Base-by-base conservation (phyloP, 1,140 invertebrate genomes). In the Ostrea denselamellosa region DNA sequence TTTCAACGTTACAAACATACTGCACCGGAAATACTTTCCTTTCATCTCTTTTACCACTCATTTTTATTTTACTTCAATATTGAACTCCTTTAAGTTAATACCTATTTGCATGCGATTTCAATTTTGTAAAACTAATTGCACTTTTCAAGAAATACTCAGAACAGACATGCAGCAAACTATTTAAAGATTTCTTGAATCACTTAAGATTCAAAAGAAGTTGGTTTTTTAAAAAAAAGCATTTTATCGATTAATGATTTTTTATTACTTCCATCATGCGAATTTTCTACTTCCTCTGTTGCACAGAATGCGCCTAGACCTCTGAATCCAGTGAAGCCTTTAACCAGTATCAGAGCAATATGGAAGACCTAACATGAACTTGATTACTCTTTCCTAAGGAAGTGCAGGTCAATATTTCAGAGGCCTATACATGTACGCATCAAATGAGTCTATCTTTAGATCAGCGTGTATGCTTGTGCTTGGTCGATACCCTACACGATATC, bases 261-360 rank as follows among this genome's bases (percentile, higher is more conserved):
- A 44, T 44, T 44, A 62, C n/a, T 62, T 77, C 28, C 25, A 77
- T 77, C 68, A 77, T 77, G 14, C 68, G 68, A 62, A 77, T 77
- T 77, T 44, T 28, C 5, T 34, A 77, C 68, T 28, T 34, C 28
- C 68, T 25, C 14, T 25, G 25, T 77, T 77, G 1, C 68, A 77
- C 22, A 77, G 22, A 77, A 77, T 28, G 28, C 17, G 28, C 28
- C 25, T 3, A 77, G 65, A 34, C 12, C 12, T 22, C 25, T 25
- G 14, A 25, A 77, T 14, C 14, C 56, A 77, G 14, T 34, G 68
- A 77, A 77, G 25, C 68, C 68, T 77, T 34, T 28, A 34, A 34
- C 22, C 68, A 12, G 68, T 25, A 77, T 77, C 28, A 77, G 10
- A 77, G 28, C 68, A 77, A 28, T 9, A 22, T 28, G 25, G 68